Base-by-base conservation (phyloP, 1,140 invertebrate species). In the Drosophila dunni region DNA sequence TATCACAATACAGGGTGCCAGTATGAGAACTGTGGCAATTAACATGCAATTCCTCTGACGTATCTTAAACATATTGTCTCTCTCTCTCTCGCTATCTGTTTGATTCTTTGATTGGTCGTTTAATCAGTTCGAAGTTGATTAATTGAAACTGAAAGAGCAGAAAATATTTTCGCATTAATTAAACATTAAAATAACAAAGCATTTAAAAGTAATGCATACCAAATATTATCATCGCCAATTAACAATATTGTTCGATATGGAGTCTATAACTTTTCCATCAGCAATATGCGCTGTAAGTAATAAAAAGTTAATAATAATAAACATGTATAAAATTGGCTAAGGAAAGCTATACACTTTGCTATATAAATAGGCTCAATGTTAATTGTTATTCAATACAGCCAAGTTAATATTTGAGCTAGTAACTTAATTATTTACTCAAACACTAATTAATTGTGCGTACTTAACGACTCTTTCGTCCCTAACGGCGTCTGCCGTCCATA, bases 1-100 rank as follows among this genome's bases (percentile, higher is more conserved):
- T 77, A 94, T 93, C 38, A 93, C 79, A 70, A 93, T 93, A 86
- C 94, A 94, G 20, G 94, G 94, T 66, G 94, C 81, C 75, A 94
- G 92, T 56, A 94, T 91, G 34, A 94, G 79, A 70, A 93, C 92
- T 50, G 93, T 92, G 34, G 93, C 81, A 64, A 94, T 92, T 13
- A 94, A 79, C 78, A 94, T 91, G 64, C 93, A 94, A 75, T 93
- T 94, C 8, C 93, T 91, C 62, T 94, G 92, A 50, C 91, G 79
- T 60, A 91, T 90, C 69, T 90, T 90, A 54, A 89, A 89, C 85
- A 89, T 89, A 54, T 71, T 84, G 44, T 34, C 24, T 29, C 24
- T 29, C 24, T 29, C 24, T 29, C 24, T 6, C 24, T 29, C 24
- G 24, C 1, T 29, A 4, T 3, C 24, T 58, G 40, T 44, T 2